These are phyloP conservation scores for Xenentodon cancila DNA, from an alignment of 2,797 vertebrate genomes.

Conservation along the genomic window DNA sequence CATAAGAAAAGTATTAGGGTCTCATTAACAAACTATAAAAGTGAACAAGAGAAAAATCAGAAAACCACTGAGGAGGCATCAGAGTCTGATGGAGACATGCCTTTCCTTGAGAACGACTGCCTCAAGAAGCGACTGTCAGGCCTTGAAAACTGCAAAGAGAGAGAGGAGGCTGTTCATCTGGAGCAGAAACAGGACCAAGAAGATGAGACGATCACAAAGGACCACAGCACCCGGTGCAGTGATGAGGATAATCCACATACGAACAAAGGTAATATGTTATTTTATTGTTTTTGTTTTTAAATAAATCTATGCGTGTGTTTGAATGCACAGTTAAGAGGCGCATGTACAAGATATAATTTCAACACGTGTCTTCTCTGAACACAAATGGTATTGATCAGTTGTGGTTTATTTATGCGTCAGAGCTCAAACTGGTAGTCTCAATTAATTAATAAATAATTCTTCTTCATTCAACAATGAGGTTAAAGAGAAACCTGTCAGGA, in stretches of 20 bases:
- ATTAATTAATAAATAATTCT: too few species aligned
- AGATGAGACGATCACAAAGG: not conserved
- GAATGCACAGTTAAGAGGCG: too few species aligned
- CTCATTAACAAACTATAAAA: slow-evolving; percentile 13
- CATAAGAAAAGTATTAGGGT: not conserved
- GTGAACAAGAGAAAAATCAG: not conserved
- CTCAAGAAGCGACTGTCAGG: slow-evolving; percentile 20
- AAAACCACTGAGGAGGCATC: not conserved
- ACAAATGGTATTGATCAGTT: too few species aligned
- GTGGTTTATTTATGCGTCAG: too few species aligned
- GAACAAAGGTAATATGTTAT: slow-evolving; percentile 44
- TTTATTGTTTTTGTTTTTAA: not conserved
- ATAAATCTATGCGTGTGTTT: too few species aligned
- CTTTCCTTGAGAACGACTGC: slow-evolving; percentile 50
- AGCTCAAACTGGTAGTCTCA: too few species aligned
- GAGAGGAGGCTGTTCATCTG: not conserved
- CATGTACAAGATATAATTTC: too few species aligned
- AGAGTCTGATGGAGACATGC: slow-evolving; percentile 43
- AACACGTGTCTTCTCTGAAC: too few species aligned
- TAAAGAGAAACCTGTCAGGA: too few species aligned
- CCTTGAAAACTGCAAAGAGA: not conserved
- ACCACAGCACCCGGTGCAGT: not conserved
- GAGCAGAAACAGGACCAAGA: not conserved
- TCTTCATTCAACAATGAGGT: too few species aligned
- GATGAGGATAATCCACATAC: slow-evolving; percentile 5